phyloP scores from a whole-genome alignment of 2,113 vertebrate genomes.

The Rhagologus leucostigma region DNA sequence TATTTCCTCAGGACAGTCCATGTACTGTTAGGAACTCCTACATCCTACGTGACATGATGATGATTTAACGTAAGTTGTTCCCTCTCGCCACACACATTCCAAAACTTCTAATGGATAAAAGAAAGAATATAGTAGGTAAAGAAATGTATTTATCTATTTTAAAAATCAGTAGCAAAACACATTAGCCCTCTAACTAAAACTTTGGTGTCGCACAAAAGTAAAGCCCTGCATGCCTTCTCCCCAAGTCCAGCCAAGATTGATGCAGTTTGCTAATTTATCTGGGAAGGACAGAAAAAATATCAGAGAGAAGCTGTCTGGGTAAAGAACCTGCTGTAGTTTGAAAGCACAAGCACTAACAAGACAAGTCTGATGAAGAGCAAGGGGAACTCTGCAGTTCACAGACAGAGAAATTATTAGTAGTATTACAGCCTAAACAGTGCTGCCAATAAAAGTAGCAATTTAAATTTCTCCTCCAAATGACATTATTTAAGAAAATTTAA shows the following conservation, averaged over 20 bases:
- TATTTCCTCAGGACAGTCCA: background rate
- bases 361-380: background rate
- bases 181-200: background rate
- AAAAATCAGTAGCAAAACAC: background rate
- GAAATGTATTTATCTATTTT: background rate
- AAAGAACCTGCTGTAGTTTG: background rate
- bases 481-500: background rate
- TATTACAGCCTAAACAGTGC: background rate
- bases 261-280: no score
- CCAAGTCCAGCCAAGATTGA: background rate
- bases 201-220: background rate
- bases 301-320: background rate
- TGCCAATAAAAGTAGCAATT: background rate
- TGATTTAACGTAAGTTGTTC: fast-evolving
- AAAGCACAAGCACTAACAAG: background rate
- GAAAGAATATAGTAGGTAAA: background rate
- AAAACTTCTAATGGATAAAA: background rate
- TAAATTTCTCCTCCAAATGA: background rate
- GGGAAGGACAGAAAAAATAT: background rate
- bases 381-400: background rate
- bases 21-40: background rate
- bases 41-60: background rate
- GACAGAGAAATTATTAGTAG: background rate
- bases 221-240: background rate
- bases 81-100: background rate